Evolutionary conservation across 2,113 vertebrate species (phyloP), one percentile per base, ranked within the genome.

Genomic region (Balaenoptera acutorostrata): DNA sequence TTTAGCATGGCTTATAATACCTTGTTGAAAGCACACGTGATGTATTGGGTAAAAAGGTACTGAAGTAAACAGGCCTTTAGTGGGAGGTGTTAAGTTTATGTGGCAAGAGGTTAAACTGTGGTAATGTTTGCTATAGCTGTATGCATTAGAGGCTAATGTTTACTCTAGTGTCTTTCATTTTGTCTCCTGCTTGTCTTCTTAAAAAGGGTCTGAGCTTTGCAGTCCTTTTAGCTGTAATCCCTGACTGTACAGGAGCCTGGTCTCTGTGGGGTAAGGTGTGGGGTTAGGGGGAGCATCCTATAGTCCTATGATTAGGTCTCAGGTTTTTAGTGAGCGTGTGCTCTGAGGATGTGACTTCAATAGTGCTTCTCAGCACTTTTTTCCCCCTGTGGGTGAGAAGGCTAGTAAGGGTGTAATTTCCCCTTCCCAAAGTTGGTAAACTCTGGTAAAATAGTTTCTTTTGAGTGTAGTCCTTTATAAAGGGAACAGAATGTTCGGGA

Each of bases 211-310:
- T 80, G 27, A 63, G 1, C 7, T 20, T 72, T 86, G 44, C 8
- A 57, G 20, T 31, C 29, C 33, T 57, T 82, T 46, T 21, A 49
- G 31, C 25, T 36, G 3, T 31, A 31, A 31, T 66, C 25, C 3
- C 36, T 29, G 33, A 6, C 20, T 52, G 23, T n/a, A 12, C 6
- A 39, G 18, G 14, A 57, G 25, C 18, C 57, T 88, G 23, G 5
- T 10, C 3, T 4, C 15, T 33, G 21, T 39, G 23, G 20, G 9
- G 0, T 15, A 41, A 49, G 5, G 23, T 8, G 12, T 31, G 25
- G 18, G 18, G 20, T 14, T 31, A 31, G 18, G 41, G n/a, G 8
- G 18, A 21, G 10, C 4, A 6, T 46, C 44, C 18, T 41, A 4
- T 75, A 44, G 12, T 66, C 14, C 44, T 20, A 33, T 12, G 12